Evolutionary conservation across 2,888 invertebrate species (phyloP), one percentile per base, ranked within the genome.

Genomic region (Hymenopus coronatus): DNA sequence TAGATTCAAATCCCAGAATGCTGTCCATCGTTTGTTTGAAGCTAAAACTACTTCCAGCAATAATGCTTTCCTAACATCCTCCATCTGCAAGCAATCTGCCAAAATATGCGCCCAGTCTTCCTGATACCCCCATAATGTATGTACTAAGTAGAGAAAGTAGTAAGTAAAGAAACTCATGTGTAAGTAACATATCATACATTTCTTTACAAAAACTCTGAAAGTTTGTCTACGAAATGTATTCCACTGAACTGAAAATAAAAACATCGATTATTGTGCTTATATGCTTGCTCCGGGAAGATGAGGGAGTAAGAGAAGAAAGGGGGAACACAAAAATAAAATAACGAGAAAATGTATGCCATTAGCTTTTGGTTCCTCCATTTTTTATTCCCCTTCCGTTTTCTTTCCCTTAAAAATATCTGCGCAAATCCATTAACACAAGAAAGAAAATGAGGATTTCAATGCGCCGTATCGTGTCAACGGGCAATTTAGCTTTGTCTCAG

Each of bases 381-480:
- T 14, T 15, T 15, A 54, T 15, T 54, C 54, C 54, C 86, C 30
- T 28, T 30, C 81, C 54, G 70, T 46, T 27, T n/a, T 27, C 54
- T 20, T 25, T 70, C 81, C 81, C 86, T 86, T 70, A 70, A 86
- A 54, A 86, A 86, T 70, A n/a, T 81, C 28, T 28, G 20, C 81
- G 86, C 89, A 85, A 89, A 89, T 89, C 89, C 89, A 89, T 89
- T 89, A 89, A 86, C 89, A 89, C 85, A 86, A 89, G 89, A 81
- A 89, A 89, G 40, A 54, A 89, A 86, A 87, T 89, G 89, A 89
- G 46, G 40, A 83, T 83, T 46, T 54, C 83, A 86, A 89, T 83
- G 89, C 87, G 89, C 46, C 87, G 87, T 89, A 89, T 89, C 87
- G 89, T 89, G 89, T 89, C 89, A 89, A 87, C 89, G 89, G 89